Evolutionary conservation across 2,113 vertebrate genomes (phyloP), one percentile per base, ranked within the genome.

Genomic region (Promerops cafer): DNA sequence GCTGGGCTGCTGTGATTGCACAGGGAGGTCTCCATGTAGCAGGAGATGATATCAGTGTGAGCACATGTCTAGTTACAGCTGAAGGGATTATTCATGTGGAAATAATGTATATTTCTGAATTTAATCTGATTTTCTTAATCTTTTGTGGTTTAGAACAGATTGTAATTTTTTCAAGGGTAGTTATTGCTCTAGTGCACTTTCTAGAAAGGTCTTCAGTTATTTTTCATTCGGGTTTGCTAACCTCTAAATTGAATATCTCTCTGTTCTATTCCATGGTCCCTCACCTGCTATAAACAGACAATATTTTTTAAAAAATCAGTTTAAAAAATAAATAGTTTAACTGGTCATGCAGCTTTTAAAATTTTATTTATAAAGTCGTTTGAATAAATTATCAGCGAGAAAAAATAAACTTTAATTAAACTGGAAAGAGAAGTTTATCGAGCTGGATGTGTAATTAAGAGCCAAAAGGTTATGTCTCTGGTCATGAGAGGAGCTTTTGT

Each of bases 281-380:
- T 75, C 14, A 14, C 26, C 68, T 79, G 26, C 26, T 77, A 3
- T n/a, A 57, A 7, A 33, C 16, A 52, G 56, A 22, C 10, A 60
- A 7, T 19, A 35, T 16, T 35, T 60, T 39, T 65, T 11, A 0
- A 0, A 26, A n/a, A 59, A 47, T 60, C 3, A 2, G 20, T 74
- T 54, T 0, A 21, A 76, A 69, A 56, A 75, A 33, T 17, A 50
- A 78, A n/a, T 52, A 16, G 3, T 53, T 49, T 14, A 80, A 31
- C 15, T 37, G 28, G 15, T 65, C 42, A 56, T 40, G 16, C 44
- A 63, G 12, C 15, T 45, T 63, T 82, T 44, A 42, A 77, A 54
- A 65, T 6, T 16, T 11, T 50, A 39, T 45, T 47, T 45, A 53
- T 54, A 24, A 54, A 54, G 8, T 52, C 28, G 13, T 33, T 81